Base-by-base conservation (phyloP, 2,888 invertebrate species). In the Muscina levida region DNA sequence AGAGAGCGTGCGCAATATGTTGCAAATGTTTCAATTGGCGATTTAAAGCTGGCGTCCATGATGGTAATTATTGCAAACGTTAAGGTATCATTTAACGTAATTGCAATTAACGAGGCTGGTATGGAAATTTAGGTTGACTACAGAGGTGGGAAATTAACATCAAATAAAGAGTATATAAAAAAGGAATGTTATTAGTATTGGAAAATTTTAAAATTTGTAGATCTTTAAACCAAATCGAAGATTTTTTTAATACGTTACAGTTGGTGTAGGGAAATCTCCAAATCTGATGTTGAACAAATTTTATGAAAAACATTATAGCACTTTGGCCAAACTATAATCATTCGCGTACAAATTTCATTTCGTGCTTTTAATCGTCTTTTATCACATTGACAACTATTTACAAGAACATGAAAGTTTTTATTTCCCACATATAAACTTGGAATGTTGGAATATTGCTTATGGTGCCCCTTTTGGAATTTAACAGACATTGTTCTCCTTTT, bases 341-440 rank as follows among this genome's bases (percentile, higher is more conserved):
- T 8, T 3, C 46, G n/a, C 10, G 15, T 3, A 15, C 10, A 5
- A 19, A 13, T 10, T 17, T 17, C 17, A 17, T 19, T 44, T 44
- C 11, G 44, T 8, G 44, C 13, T 44, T 11, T 48, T 48, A n/a
- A n/a, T n/a, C n/a, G n/a, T 48, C 37, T 57, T 57, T 15, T 11
- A 22, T n/a, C 4, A 57, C 57, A 8, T n/a, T 53, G 22, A 10
- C 53, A 22, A 13, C 24, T 19, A 1, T 17, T 15, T 19, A 4
- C 6, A 4, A 42, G 22, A 42, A 62, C 39, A 62, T 17, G 39
- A 22, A 53, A 53, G 22, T 15, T 39, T 62, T 19, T 39, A 42
- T 39, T 22, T 42, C 22, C 62, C 62, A 62, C n/a, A n/a, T n/a
- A n/a, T 62, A 62, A 62, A 62, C 62, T 62, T 62, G 62, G 62